Base-by-base conservation (phyloP, 2,113 vertebrate genomes). In the Hypanus sabinus region DNA sequence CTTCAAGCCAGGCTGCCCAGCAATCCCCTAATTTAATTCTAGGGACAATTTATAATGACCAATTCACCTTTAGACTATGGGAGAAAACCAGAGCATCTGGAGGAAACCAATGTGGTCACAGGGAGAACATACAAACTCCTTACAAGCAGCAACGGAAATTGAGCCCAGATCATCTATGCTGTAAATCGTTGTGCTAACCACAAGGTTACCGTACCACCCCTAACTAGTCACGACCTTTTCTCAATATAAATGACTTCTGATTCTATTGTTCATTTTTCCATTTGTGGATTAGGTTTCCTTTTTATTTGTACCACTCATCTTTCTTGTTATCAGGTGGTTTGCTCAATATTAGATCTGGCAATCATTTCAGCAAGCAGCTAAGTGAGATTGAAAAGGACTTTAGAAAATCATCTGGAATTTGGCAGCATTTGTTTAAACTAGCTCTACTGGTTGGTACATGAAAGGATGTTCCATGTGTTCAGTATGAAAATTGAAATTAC, bases 271-370 rank as follows among this genome's bases (percentile, higher is more conserved):
- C 27, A 62, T 62, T 62, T 46, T 60, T 27, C 16, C 27, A 76
- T n/a, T 88, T 62, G 57, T 30, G 10, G 27, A 11, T 27, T 85
- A 20, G 3, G 8, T 80, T 81, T 55, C 80, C 38, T 62, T 88
- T 88, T 62, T 65, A 90, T 90, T 65, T 87, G 24, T 62, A 87
- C 27, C 80, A n/a, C 10, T 87, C 16, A 68, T 90, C 60, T 90
- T 65, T 30, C n/a, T 90, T 7, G 57, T 55, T 87, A 87, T 65
- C n/a, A 65, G 18, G 18, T 90, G 33, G n/a, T 20, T 68, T 83
- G 8, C 20, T 27, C 55, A 24, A 24, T 8, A 30, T 33, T 14
- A 16, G n/a, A 90, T n/a, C 30, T 65, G 60, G 62, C 27, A 65
- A 9, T 65, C 33, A 88, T 62, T 62, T 62, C 57, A n/a, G 57